Percentiles rank a stretch among this genome's conserved stretches.
Evolutionary conservation across 2,888 invertebrate species (phyloP).

Genomic region (Acanthosepion lycidas): DNA sequence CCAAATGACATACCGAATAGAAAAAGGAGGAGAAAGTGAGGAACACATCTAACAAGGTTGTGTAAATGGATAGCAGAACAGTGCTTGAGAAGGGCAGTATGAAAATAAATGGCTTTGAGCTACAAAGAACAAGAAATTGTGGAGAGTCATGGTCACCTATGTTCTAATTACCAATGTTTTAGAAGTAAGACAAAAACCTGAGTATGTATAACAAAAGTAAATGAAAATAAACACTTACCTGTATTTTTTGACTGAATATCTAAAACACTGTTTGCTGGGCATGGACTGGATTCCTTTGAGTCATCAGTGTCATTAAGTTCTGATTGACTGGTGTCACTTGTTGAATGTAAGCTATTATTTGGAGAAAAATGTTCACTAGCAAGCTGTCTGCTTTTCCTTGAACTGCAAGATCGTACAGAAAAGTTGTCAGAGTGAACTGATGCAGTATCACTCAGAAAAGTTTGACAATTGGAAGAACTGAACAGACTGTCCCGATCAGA

Average conservation of each 20-base stretch:
- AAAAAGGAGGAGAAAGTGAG: no score
- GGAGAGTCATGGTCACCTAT: no score
- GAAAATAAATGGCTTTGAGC: no score
- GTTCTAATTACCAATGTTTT: background rate
- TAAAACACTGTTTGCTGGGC: background rate
- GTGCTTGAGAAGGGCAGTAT: no score
- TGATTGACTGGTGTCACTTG: background rate
- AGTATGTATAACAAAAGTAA: background rate
- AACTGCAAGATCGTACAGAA: slow-evolving; percentile 23
- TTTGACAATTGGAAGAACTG: background rate
- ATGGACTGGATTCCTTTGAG: background rate
- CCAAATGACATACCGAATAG: no score
- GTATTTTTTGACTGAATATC: background rate
- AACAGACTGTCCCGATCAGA: background rate
- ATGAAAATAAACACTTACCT: slow-evolving; percentile 25
- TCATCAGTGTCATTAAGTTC: background rate
- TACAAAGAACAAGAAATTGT: no score
- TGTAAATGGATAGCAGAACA: no score
- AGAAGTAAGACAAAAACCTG: background rate
- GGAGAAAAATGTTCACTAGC: background rate
- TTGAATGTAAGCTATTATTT: background rate
- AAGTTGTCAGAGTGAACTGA: slow-evolving; percentile 37
- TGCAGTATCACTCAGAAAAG: slow-evolving; percentile 34
- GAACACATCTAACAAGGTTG: no score
- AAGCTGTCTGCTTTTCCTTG: background rate